Conservation (phyloP, 2,797 vertebrate species). For the Sphenopsis melanotis region DNA sequence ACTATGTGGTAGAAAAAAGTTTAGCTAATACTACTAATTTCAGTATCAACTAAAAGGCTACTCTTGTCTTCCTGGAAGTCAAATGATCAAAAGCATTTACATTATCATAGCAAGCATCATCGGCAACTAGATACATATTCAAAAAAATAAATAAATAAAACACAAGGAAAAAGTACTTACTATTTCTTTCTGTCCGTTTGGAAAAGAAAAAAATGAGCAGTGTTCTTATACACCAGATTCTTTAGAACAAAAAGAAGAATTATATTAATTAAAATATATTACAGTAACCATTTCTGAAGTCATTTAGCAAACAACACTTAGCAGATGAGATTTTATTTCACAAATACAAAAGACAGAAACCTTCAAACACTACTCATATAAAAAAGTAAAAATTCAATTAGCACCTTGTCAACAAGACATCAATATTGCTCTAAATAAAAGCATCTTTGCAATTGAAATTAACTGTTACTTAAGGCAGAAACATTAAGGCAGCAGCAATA, state of each 20-base stretch:
- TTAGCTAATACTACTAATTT: neutral
- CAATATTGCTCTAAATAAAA: neutral
- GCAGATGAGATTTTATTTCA: neutral
- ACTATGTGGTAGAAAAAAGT: neutral
- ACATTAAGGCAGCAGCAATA: neutral
- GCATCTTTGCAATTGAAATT: neutral
- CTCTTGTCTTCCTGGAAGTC: neutral
- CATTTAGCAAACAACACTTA: neutral
- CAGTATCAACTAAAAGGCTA: neutral
- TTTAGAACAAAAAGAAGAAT: constrained; percentile 63
- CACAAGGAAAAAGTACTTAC: constrained; percentile 76
- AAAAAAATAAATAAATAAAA: neutral
- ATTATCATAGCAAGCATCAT: neutral
- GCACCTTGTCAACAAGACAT: neutral
- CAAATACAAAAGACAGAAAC: neutral
- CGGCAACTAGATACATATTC: neutral
- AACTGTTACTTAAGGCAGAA: neutral
- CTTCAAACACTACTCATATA: neutral
- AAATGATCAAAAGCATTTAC: neutral
- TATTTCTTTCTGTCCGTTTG: constrained; percentile 91
- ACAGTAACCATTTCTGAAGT: neutral
- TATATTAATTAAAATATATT: neutral
- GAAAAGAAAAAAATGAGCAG: constrained; percentile 89
- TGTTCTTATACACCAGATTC: constrained; percentile 91
- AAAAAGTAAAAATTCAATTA: neutral